Percentiles rank a stretch among this genome's conserved stretches.
Conservation (phyloP, 2,113 vertebrate species). For the Equus quagga region DNA sequence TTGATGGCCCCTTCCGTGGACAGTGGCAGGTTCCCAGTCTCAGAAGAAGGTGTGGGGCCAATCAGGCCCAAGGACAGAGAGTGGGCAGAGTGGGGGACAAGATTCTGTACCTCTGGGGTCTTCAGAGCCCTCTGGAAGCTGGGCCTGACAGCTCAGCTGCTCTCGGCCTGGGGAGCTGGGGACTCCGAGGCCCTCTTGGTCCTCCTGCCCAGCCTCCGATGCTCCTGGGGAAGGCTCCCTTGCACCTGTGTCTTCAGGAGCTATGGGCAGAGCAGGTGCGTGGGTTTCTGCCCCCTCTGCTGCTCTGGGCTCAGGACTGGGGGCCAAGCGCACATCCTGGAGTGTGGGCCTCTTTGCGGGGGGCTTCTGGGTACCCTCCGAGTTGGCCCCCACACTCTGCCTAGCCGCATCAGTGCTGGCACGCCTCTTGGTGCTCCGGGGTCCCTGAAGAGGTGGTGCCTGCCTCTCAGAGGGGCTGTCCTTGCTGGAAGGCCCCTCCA, state of each 20-base stretch:
- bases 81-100: fast-evolving
- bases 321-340: background rate
- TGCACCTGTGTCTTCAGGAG: background rate
- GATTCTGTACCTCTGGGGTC: constrained; percentile 78
- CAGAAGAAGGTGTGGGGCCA: too few species aligned
- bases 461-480: background rate
- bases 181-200: fast-evolving
- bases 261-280: fast-evolving
- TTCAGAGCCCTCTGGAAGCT: constrained; percentile 71
- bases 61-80: too few species aligned
- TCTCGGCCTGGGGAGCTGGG: constrained; percentile 49
- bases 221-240: background rate
- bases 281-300: background rate
- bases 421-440: constrained; percentile 14
- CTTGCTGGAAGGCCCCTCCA: background rate
- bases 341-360: constrained; percentile 44
- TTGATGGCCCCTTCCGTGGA: background rate
- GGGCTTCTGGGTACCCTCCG: background rate
- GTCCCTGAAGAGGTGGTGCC: background rate
- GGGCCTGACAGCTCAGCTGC: constrained; percentile 54
- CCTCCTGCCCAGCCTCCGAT: background rate
- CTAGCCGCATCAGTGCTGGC: fast-evolving
- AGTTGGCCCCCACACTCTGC: background rate
- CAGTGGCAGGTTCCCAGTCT: background rate
- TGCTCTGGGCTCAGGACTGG: background rate